Base-by-base conservation (phyloP, 1,140 invertebrate genomes). In the Saccostrea cuccullata region DNA sequence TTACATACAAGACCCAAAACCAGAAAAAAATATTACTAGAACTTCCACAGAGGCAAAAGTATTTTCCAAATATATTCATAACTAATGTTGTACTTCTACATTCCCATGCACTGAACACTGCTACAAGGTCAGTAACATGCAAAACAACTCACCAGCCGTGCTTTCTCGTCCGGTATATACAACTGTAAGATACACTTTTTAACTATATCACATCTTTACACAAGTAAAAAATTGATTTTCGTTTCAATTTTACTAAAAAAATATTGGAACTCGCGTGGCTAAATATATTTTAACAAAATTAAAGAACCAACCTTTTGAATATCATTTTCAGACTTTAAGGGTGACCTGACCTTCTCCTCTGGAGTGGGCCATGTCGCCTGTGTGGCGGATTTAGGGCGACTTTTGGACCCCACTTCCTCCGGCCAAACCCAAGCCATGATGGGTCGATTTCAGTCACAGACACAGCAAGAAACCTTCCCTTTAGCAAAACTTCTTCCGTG, bases 391-490 rank as follows among this genome's bases (percentile, higher is more conserved):
- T 77, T 77, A 15, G 70, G 23, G 26, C 15, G 70, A 77, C 26
- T 36, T 77, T 77, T 77, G 30, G 23, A 15, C 26, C 70, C 70
- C 26, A 36, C 26, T 8, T 77, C 70, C 70, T 77, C 70, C 26
- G 70, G 70, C 70, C 70, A 77, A 77, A 77, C 70, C 70, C 70
- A 77, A 40, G 70, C 70, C 70, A 77, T 77, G 26, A 36, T 36
- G 23, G 70, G 26, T 26, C 23, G 26, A 77, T 40, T 11, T 26
- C 70, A 77, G 26, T 77, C 70, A 77, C 70, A 30, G 23, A 77
- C 70, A 77, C 70, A 77, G 70, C 70, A 30, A 77, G 70, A 77
- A 77, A 77, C 70, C 70, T 26, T 36, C 70, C 26, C 26, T 77
- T 77, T 15, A 15, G 26, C 70, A 30, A 17, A 77, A 36, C 70